Conservation (phyloP, 2,113 vertebrate genomes). For the Dermatemys mawii region DNA sequence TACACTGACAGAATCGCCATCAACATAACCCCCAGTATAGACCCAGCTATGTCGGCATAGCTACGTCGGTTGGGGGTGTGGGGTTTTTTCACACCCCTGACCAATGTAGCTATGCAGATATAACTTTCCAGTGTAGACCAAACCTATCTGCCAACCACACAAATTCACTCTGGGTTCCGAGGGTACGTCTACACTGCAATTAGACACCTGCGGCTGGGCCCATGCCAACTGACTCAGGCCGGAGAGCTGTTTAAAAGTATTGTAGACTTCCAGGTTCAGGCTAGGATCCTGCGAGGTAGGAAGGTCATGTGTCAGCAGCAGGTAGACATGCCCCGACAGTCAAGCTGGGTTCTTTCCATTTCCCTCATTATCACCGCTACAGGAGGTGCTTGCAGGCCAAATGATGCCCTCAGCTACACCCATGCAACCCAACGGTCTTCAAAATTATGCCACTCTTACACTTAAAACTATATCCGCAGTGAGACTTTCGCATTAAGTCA, state of each 20-base stretch:
- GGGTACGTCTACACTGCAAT: not conserved
- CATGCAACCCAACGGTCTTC: not conserved
- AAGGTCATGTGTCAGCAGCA: not conserved
- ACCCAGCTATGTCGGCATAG: not conserved
- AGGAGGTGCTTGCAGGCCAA: slow-evolving; percentile 3
- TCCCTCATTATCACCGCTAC: not conserved
- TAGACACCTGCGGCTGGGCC: not conserved
- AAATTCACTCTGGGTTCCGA: not conserved
- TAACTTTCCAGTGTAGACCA: not conserved
- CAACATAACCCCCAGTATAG: not conserved
- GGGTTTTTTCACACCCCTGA: too few relatives aligned
- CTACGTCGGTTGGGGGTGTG: not conserved
- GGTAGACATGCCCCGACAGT: not conserved
- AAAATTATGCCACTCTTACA: not conserved
- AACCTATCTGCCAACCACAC: not conserved
- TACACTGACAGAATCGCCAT: not conserved
- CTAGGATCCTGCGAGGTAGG: not conserved
- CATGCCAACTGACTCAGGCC: not conserved
- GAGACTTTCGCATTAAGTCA: slow-evolving; percentile 1
- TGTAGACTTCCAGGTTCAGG: not conserved
- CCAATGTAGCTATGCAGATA: not conserved
- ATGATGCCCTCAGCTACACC: not conserved
- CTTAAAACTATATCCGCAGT: slow-evolving; percentile 6
- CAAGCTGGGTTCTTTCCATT: not conserved
- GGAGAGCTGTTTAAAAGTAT: not conserved